Conservation (phyloP, 1,140 invertebrate species). For the Bombus huntii region DNA sequence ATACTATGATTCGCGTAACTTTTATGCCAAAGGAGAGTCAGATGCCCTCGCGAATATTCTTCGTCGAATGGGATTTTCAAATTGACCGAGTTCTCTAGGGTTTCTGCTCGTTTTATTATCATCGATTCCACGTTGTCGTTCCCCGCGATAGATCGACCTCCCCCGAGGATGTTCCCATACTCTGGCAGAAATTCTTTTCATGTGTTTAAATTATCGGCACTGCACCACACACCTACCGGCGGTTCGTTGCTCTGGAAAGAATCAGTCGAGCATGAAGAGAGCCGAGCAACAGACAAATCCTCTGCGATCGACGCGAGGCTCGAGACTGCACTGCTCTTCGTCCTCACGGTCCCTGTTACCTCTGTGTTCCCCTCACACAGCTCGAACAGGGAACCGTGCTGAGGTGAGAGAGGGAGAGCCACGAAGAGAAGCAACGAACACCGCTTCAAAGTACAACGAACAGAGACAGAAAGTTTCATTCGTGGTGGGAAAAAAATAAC, state of each 20-base stretch:
- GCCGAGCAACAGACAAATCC: conserved; percentile 24
- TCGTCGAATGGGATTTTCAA: background rate
- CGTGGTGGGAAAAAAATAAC: background rate
- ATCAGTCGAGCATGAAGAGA: conserved; percentile 38
- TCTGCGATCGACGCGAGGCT: conserved; percentile 63
- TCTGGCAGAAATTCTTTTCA: background rate
- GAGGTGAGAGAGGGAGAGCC: conserved; percentile 15
- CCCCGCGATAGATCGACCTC: background rate
- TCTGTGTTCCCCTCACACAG: background rate
- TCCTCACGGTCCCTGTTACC: conserved; percentile 24
- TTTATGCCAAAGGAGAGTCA: too few species aligned
- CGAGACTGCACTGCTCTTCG: conserved; percentile 63
- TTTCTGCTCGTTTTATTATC: background rate
- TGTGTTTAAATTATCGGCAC: conserved; percentile 26
- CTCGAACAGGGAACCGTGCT: background rate
- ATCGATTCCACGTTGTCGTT: background rate
- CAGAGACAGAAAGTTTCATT: background rate
- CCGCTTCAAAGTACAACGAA: background rate
- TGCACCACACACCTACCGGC: conserved; percentile 49
- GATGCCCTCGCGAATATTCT: background rate
- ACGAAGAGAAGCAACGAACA: background rate
- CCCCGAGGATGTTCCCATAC: background rate
- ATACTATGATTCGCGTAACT: background rate
- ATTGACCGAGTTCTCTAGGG: too few species aligned
- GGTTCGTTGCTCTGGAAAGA: conserved; percentile 16